Evolutionary conservation across 2,888 invertebrate genomes (phyloP).

Genomic region (Xestia rhomboidea): DNA sequence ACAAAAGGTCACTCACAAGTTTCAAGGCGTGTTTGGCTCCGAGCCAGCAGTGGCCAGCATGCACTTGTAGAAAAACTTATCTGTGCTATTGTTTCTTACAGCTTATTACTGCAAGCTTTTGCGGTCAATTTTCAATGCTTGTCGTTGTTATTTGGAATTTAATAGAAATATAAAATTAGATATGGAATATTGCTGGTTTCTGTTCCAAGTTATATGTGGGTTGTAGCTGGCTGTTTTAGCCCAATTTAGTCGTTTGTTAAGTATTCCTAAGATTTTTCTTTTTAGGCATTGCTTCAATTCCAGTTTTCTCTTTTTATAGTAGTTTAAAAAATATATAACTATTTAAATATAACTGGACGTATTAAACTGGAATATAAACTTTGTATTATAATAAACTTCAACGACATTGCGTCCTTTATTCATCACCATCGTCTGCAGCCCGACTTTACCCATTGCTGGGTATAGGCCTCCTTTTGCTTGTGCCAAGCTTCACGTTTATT

Average conservation of each 20-base stretch:
- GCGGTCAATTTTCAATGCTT: constrained; percentile 31
- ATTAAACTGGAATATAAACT: no score
- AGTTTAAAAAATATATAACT: no score
- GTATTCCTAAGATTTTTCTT: background rate
- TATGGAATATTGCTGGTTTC: background rate
- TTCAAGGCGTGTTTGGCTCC: constrained; percentile 40
- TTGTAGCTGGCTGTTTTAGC: background rate
- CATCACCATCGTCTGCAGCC: no score
- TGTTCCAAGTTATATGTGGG: constrained; percentile 5
- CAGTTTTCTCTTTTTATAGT: no score
- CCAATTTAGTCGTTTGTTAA: background rate
- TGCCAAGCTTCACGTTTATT: no score
- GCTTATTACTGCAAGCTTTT: constrained; percentile 32
- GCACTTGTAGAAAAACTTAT: constrained; percentile 47
- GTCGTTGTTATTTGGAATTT: background rate
- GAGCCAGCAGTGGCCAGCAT: constrained; percentile 40
- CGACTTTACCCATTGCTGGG: no score
- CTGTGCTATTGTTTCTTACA: constrained; percentile 34
- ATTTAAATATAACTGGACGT: no score
- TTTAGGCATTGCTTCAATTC: background rate
- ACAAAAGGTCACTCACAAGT: constrained; percentile 46
- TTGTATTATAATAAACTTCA: no score
- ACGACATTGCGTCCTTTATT: no score
- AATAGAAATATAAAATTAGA: background rate
- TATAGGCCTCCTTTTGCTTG: no score